Conservation (phyloP, 2,888 invertebrate genomes). For the Apamea sordens region DNA sequence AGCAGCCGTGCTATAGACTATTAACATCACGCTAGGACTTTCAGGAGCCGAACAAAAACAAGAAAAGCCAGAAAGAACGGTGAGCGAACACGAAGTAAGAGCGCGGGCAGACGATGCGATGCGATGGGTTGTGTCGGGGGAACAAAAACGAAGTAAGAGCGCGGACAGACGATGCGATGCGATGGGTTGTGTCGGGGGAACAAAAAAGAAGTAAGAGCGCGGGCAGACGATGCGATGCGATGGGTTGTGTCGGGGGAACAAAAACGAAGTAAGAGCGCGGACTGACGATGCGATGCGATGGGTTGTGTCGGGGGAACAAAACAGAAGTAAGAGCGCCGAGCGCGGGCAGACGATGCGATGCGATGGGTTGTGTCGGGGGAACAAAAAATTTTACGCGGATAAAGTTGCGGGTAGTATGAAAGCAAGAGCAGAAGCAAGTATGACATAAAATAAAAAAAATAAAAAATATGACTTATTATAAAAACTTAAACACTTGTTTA, state of each 20-base stretch:
- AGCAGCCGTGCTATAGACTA: no score
- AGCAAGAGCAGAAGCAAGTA: neutral
- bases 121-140: no score
- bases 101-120: neutral
- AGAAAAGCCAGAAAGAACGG: neutral
- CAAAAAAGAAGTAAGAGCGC: no score
- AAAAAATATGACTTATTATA: no score
- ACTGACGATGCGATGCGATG: neutral
- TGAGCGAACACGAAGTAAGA: no score
- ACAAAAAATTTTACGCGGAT: neutral
- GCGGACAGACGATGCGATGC: neutral
- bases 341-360: neutral
- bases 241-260: no score
- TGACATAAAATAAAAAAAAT: neutral
- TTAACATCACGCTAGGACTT: neutral
- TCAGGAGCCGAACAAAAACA: neutral
- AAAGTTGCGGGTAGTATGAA: neutral
- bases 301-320: no score
- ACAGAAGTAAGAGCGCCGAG: no score
- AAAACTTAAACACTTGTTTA: no score
- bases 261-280: no score
- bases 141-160: no score
- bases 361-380: neutral
- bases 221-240: neutral
- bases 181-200: no score